Base-by-base conservation (phyloP, 2,888 invertebrate species). In the Rhopalosiphum nymphaeae region DNA sequence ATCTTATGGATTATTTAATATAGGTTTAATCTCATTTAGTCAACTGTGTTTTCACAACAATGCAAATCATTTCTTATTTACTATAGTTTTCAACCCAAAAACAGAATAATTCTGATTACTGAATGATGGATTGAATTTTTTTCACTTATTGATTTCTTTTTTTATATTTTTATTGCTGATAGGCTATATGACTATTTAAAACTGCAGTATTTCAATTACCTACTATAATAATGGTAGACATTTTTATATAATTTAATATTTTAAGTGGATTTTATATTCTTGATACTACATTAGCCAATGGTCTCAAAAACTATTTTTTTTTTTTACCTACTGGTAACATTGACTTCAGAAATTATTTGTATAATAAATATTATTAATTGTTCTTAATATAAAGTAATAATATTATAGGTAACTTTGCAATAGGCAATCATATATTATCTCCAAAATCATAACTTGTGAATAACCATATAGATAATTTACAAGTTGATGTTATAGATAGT, bases 241-340 rank as follows among this genome's bases (percentile, higher is more conserved):
- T 67, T 92, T 92, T 61, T 87, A 46, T 87, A 67, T 61, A 67
- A 42, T 87, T 92, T 92, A 49, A 87, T 78, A 7, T 92, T 92
- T 36, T 92, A 92, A 87, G 92, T 56, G 16, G 16, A 16, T 87
- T 61, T 61, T 36, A 29, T 87, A 49, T 49, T 49, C 2, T 85
- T 29, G 56, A 85, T 21, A 56, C 42, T 91, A 44, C 25, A 29
- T 42, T 57, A n/a, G 42, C n/a, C 57, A 46, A 44, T 57, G 46
- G 85, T 91, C 57, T 86, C 13, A n/a, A 61, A 5, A 57, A 36
- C 26, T 57, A 44, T 49, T 21, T 89, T 46, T 46, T 29, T 13
- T 84, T 91, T 36, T 91, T 91, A 78, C n/a, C 4, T 46, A 67
- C n/a, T 67, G n/a, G 61, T 67, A 67, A 67, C 36, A 21, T 25